Evolutionary conservation across 2,888 invertebrate genomes (phyloP), one percentile per base, ranked within the genome.

Genomic region (Tortrix viridana): DNA sequence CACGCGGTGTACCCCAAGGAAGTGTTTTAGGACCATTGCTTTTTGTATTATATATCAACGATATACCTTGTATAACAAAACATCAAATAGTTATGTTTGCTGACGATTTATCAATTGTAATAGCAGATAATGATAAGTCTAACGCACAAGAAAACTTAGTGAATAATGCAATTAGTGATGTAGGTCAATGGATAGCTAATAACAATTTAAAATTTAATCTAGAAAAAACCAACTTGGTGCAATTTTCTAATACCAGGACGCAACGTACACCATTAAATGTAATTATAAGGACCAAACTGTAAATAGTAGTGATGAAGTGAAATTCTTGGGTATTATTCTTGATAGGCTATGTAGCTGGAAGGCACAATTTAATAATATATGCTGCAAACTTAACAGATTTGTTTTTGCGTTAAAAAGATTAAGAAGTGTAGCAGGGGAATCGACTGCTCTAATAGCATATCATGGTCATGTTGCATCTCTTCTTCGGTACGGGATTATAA

Each of bases 381-480:
- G 26, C 26, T 26, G 26, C 26, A 26, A 26, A 26, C 26, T 26
- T 6, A 26, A 26, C 6, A 26, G 26, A 6, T 26, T 38, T 38
- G 38, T n/a, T 14, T 38, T 38, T n/a, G 38, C 9, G 9, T 38
- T 38, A 38, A 38, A 38, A n/a, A 38, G 38, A n/a, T 12, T 38
- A 3, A 9, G 12, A 38, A 38, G 26, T 26, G 6, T 38, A 38
- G 38, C 12, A 38, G 38, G 38, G n/a, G 38, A n/a, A 38, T 14
- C 38, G 9, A 38, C 55, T 5, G 55, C 55, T 9, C 18, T 56
- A 20, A 20, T 37, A 9, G 56, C 47, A 9, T 56, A 56, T 16
- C n/a, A 56, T 26, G 56, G 56, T 12, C 38, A 56, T 47, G 56
- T 38, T 19, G 19, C n/a, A 16, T 56, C 56, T 56, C 14, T 23